Evolutionary conservation across 2,113 vertebrate species (phyloP), one percentile per base, ranked within the genome.

Genomic region (Poecilia latipinna): DNA sequence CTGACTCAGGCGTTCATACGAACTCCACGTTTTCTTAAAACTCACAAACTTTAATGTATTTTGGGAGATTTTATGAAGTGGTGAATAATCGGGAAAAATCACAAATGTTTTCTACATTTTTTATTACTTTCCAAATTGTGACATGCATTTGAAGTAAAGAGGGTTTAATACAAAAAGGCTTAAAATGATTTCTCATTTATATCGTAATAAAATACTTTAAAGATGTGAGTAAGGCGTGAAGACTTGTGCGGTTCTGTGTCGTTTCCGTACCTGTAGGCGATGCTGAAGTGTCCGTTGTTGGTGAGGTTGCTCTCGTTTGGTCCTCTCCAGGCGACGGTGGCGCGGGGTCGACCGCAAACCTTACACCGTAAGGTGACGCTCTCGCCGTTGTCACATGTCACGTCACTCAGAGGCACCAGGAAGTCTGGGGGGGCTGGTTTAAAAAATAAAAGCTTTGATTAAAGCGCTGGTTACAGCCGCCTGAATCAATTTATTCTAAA

Each of bases 351-450:
- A 87, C 97, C 96, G 80, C 97, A 98, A 75, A 98, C 95, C 85
- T 97, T 97, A 94, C 97, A 99, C 90, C 96, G 94, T 60, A 99
- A 95, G 83, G 97, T 96, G 91, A 97, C 95, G 66, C 96, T 97
- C 91, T 99, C 97, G 68, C 97, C 97, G 88, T 94, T 95, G 95
- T 98, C 97, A 90, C 98, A 99, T 1, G 96, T 97, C 82, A 97
- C 95, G 78, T 99, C 97, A 79, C 94, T 96, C 93, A 99, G 94
- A 22, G 97, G 97, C 78, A 96, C 93, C 72, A 98, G 95, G 84
- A 99, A 97, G 91, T 98, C 98, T 57, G 98, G 97, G 83, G 96
- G 96, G 94, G 97, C 97, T 99, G 88, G 35, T 37, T 37, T 37
- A 11, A 37, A 1, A 42, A 7, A 66, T 5, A 2, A 42, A 57